phyloP scores from a whole-genome alignment of 2,888 invertebrate genomes.

The Coenonympha arcania region DNA sequence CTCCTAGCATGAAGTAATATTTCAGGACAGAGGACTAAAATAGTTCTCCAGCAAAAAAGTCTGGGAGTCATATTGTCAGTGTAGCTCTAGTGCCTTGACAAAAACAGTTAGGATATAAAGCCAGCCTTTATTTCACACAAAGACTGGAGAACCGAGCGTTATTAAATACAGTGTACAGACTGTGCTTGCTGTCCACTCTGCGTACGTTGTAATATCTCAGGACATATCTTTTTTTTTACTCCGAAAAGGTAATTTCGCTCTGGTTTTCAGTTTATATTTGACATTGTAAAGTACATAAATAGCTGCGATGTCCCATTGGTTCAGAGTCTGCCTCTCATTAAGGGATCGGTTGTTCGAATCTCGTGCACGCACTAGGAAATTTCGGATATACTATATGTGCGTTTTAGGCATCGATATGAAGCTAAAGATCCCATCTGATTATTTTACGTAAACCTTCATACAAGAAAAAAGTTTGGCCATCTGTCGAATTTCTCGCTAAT shows the following conservation, averaged over 20 bases:
- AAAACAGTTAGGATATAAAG: constrained; percentile 14
- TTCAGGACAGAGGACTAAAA: not conserved
- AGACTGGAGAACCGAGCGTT: constrained; percentile 13
- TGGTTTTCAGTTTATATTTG: not conserved
- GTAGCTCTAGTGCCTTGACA: constrained; percentile 11
- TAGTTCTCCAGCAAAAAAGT: constrained; percentile 4
- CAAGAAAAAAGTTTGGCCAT: too few species aligned
- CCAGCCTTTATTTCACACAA: constrained; percentile 19
- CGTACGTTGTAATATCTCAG: constrained; percentile 21
- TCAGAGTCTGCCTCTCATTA: too few species aligned
- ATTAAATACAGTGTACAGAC: constrained; percentile 16
- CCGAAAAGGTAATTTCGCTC: constrained; percentile 7
- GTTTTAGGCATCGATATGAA: too few species aligned
- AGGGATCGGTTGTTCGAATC: too few species aligned
- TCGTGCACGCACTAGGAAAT: too few species aligned
- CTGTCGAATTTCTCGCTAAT: too few species aligned
- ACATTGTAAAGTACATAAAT: too few species aligned
- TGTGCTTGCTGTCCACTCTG: constrained; percentile 14
- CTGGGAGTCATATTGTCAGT: constrained; percentile 8
- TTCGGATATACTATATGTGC: too few species aligned
- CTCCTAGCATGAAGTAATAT: constrained; percentile 4
- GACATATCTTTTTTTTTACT: constrained; percentile 4
- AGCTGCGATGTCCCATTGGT: too few species aligned
- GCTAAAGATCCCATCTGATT: too few species aligned
- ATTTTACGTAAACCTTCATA: too few species aligned